These are phyloP conservation scores for Falco rusticolus DNA, from an alignment of 2,797 vertebrate species.

Conservation along the genomic window DNA sequence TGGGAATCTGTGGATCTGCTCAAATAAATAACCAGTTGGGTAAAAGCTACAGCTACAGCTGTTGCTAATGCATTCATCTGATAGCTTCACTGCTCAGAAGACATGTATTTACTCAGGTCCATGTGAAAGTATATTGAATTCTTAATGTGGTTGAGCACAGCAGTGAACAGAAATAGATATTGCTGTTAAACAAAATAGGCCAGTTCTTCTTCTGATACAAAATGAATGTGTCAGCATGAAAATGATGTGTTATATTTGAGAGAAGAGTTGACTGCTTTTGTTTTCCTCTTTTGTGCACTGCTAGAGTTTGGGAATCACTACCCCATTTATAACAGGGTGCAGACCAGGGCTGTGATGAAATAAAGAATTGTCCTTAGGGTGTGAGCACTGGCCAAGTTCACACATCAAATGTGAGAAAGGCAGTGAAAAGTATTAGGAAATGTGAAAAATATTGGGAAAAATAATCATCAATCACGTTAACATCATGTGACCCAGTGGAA, in stretches of 20 bases:
- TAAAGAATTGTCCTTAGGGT: background rate
- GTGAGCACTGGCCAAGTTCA: background rate
- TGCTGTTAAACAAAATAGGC: background rate
- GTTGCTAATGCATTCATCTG: background rate
- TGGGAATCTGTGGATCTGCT: background rate
- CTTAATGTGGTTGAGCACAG: background rate
- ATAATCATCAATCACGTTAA: background rate
- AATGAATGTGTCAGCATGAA: background rate
- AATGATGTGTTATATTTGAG: background rate
- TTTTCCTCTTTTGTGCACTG: background rate
- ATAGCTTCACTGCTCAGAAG: background rate
- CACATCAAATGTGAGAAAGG: background rate
- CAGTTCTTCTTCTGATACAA: background rate
- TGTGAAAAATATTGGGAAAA: background rate
- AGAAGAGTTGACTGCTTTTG: background rate
- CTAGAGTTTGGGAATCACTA: background rate
- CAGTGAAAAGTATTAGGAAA: background rate
- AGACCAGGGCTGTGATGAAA: background rate
- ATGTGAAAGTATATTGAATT: background rate
- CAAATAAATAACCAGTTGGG: background rate
- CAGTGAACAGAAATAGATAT: background rate
- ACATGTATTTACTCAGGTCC: background rate
- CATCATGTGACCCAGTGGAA: fast-evolving
- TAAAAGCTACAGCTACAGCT: background rate
- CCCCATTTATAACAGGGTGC: background rate